Percentiles rank a stretch among this genome's conserved stretches.
phyloP scores from a whole-genome alignment of 2,113 vertebrate genomes.

The Tautogolabrus adspersus region DNA sequence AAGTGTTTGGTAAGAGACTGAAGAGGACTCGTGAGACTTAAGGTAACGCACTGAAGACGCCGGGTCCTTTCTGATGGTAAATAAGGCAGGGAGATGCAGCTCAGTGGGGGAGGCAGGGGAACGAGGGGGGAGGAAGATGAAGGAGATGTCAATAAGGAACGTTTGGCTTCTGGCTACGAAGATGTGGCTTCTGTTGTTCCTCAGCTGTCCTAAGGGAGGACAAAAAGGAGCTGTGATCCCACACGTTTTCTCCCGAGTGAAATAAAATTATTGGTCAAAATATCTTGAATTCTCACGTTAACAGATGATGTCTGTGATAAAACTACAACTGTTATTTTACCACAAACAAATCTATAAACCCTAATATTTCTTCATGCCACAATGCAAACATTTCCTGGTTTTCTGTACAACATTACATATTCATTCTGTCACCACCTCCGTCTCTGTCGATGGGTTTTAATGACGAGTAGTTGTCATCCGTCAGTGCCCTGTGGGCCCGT shows the following conservation, averaged over 20 bases:
- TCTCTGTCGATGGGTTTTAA: slow-evolving; percentile 63
- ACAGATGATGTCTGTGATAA: no score
- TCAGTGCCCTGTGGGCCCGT: slow-evolving; percentile 62
- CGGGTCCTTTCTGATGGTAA: slow-evolving; percentile 77
- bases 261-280: slow-evolving; percentile 33
- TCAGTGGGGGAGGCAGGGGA: slow-evolving; percentile 18
- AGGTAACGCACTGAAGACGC: slow-evolving; percentile 60
- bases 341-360: no score
- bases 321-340: no score
- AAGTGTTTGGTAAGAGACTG: slow-evolving; percentile 73
- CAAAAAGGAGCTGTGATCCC: slow-evolving; percentile 27
- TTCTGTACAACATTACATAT: slow-evolving; percentile 2
- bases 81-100: slow-evolving; percentile 55
- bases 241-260: slow-evolving; percentile 8
- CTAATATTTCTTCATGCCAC: not conserved
- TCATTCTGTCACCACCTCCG: not conserved
- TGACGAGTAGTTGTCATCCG: slow-evolving; percentile 75
- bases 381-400: not conserved
- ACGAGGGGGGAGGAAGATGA: slow-evolving; percentile 13
- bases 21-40: slow-evolving; percentile 65
- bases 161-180: slow-evolving; percentile 44
- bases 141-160: slow-evolving; percentile 63
- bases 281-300: no score
- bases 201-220: slow-evolving; percentile 53
- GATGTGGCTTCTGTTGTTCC: slow-evolving; percentile 64